Conservation (phyloP, 23 tunicate genomes). For the Oikopleura dioica region DNA sequence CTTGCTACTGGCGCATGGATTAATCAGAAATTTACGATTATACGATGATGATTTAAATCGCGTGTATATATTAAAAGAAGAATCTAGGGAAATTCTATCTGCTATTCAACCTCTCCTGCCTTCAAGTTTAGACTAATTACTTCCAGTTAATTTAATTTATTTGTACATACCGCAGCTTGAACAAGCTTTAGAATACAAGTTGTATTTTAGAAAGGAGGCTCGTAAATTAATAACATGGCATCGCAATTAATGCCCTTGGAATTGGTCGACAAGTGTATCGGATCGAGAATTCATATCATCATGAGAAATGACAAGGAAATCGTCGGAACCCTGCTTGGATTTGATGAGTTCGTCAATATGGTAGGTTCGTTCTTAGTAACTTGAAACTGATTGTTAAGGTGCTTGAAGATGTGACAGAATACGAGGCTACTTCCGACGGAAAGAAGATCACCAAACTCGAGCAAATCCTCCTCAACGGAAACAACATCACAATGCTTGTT, state of each 20-base stretch:
- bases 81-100: too few species aligned
- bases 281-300: constrained; percentile 78
- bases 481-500: constrained; percentile 82
- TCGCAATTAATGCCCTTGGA: constrained; percentile 58
- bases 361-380: not conserved
- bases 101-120: too few species aligned
- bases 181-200: too few species aligned
- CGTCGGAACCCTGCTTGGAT: constrained; percentile 86
- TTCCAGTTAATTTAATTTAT: too few species aligned
- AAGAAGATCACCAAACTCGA: constrained; percentile 73
- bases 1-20: too few species aligned
- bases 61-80: too few species aligned
- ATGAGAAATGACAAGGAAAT: constrained; percentile 96
- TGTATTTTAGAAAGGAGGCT: too few species aligned
- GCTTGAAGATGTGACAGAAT: constrained; percentile 84
- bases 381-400: constrained; percentile 26
- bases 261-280: constrained; percentile 88
- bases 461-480: constrained; percentile 76
- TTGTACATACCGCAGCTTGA: too few species aligned
- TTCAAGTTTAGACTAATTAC: too few species aligned
- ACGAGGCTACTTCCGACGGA: constrained; percentile 70
- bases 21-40: too few species aligned
- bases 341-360: constrained; percentile 70
- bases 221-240: too few species aligned
- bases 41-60: too few species aligned